Percentiles rank a stretch among this genome's conserved stretches.
phyloP scores from a whole-genome alignment of 2,113 vertebrate genomes.

The Rhipidura dahli region DNA sequence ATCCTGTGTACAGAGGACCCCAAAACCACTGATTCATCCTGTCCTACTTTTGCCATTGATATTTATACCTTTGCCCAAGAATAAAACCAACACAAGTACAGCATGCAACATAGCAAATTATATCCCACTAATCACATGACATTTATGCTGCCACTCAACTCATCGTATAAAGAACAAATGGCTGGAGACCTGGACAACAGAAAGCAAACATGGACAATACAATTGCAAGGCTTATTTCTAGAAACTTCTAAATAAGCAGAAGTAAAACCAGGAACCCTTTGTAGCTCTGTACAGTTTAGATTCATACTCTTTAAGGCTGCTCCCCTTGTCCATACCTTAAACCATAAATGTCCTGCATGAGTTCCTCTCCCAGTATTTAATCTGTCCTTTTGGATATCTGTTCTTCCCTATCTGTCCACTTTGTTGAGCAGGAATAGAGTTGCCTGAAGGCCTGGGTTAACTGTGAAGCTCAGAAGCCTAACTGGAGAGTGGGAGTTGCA shows the following conservation, averaged over 20 bases:
- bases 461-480: not conserved
- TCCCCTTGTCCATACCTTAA: not conserved
- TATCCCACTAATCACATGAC: not conserved
- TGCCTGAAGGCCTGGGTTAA: not conserved
- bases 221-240: not conserved
- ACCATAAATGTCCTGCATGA: not conserved
- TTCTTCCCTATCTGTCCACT: not conserved
- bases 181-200: not conserved
- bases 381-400: not conserved
- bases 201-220: not conserved
- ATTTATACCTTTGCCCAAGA: not conserved
- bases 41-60: not conserved
- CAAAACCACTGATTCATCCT: not conserved
- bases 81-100: not conserved
- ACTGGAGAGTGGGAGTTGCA: not conserved
- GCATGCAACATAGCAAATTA: not conserved
- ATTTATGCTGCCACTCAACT: not conserved
- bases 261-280: not conserved
- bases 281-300: not conserved
- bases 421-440: not conserved
- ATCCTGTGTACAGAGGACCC: not conserved
- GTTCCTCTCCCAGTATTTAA: not conserved
- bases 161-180: not conserved
- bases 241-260: not conserved
- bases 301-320: rapidly evolving